Evolutionary conservation across 2,888 invertebrate species (phyloP).

Genomic region (Melanargia galathea): DNA sequence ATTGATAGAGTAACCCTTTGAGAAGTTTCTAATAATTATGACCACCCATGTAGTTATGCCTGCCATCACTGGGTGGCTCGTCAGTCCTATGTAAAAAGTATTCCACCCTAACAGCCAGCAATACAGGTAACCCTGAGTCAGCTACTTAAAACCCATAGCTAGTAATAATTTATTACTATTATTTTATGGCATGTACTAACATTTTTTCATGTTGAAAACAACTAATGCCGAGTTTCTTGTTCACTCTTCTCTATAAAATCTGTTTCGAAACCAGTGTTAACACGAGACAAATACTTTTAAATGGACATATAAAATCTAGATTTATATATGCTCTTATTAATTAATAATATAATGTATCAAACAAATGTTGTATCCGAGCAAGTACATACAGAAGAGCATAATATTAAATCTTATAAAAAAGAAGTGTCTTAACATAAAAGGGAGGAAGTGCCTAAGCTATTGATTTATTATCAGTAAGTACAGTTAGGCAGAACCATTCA

Average conservation of each 20-base stretch:
- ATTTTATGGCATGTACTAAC: no score
- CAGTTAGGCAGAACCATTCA: slow-evolving; percentile 39
- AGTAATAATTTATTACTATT: no score
- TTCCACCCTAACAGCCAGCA: background rate
- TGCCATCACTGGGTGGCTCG: no score
- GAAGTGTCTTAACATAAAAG: slow-evolving; percentile 12
- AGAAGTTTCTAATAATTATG: background rate
- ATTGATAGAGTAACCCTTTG: background rate
- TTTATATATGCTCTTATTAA: background rate
- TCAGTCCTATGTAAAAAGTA: background rate
- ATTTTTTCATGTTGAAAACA: no score
- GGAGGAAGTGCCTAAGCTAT: slow-evolving; percentile 34
- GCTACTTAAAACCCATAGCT: no score
- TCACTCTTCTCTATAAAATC: no score
- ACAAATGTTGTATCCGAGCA: no score
- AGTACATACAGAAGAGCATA: background rate
- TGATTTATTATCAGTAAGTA: slow-evolving; percentile 40
- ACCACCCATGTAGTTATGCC: background rate
- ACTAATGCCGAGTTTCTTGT: no score
- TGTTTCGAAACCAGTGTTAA: no score
- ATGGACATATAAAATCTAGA: background rate
- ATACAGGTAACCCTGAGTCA: no score
- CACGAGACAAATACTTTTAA: no score
- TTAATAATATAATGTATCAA: background rate
- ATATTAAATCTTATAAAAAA: background rate